Base-by-base conservation (phyloP, 2,888 invertebrate genomes). In the Amitus sp. region DNA sequence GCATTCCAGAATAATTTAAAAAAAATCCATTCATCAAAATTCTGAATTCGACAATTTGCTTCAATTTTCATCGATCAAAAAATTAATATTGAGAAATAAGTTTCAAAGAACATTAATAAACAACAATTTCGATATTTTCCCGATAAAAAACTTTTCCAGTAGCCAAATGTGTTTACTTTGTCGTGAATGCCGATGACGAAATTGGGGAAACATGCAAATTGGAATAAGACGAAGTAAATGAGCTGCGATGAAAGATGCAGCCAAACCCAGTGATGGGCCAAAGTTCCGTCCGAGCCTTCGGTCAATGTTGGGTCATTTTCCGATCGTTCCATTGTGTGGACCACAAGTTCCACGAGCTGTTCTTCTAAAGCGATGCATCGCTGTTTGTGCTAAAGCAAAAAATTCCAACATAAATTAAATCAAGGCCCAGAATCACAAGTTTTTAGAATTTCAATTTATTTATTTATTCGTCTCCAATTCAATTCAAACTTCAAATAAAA, bases 221-320 rank as follows among this genome's bases (percentile, higher is more conserved):
- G 96, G 79, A 95, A 96, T 1, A 97, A 86, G 42, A 97, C 95
- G 80, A 97, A 93, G 82, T 96, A 97, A 66, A 98, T 97, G 3
- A 97, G 86, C 81, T 97, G 96, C 3, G 95, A 94, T 0, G 96
- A 95, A 17, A 98, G 85, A 82, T 96, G 96, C 56, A 96, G 86
- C 97, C 97, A 98, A 45, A 94, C 86, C 87, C 93, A 93, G 75
- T 94, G 92, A 27, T 89, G 90, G 0, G 87, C 85, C 73, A 82
- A 81, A 7, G 84, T 87, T 70, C 88, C 88, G 67, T 88, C 88
- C 33, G 86, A 86, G 56, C 87, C 87, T 63, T 85, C 85, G 62
- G 82, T 83, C 53, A 85, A 85, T 12, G 75, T 65, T 61, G 86
- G 85, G 69, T 85, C 85, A 64, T 86, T 86, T 82, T 97, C 96